Evolutionary conservation across 2,888 invertebrate genomes (phyloP).

Genomic region (Dascillus cervinus): DNA sequence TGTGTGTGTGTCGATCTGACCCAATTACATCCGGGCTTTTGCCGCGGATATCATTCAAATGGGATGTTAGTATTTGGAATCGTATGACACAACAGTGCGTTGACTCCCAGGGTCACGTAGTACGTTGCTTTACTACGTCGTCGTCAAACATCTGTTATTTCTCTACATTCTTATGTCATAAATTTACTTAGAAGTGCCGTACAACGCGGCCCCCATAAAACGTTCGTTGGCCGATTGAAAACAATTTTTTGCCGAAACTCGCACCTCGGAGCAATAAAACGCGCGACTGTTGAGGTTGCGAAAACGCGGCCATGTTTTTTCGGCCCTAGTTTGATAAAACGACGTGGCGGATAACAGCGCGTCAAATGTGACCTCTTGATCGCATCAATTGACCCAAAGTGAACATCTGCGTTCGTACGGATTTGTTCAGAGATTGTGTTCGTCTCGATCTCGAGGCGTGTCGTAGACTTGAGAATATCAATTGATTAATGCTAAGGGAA

Average conservation of each 20-base stretch:
- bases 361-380: slow-evolving; percentile 4
- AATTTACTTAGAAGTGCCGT: not conserved
- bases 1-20: too few species aligned
- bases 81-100: not conserved
- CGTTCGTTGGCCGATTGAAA: too few species aligned
- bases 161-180: not conserved
- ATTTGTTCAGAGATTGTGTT: slow-evolving; percentile 5
- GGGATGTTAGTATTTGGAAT: not conserved
- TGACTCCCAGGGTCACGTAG: not conserved
- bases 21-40: not conserved
- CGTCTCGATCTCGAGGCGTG: slow-evolving; percentile 6
- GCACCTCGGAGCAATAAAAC: too few species aligned
- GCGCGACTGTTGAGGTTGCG: too few species aligned
- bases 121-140: not conserved
- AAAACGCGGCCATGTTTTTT: too few species aligned
- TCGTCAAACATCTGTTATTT: not conserved
- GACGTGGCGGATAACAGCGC: too few species aligned
- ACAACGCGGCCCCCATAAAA: not conserved
- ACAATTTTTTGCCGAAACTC: too few species aligned
- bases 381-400: slow-evolving; percentile 8
- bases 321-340: too few species aligned
- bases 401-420: slow-evolving; percentile 7
- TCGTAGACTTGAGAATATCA: slow-evolving; percentile 7
- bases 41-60: not conserved
- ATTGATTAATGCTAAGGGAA: slow-evolving; percentile 9